Evolutionary conservation across 1,140 invertebrate species (phyloP).

Genomic region (Drosophila sturtevanti): DNA sequence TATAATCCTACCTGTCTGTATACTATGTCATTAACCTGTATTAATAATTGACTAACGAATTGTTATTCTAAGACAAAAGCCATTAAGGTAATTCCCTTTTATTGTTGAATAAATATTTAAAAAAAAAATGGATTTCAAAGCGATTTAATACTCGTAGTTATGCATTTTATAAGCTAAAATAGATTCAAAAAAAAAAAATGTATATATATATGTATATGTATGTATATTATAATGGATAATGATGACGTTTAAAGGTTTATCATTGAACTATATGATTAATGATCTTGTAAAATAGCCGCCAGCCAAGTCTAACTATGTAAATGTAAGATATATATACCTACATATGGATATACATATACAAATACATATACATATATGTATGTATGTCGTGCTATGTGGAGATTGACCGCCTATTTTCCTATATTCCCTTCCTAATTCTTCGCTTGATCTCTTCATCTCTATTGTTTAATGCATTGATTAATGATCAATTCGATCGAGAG

Average conservation of each 20-base stretch:
- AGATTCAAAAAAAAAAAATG: background rate
- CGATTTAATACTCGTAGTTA: background rate
- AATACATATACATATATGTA: background rate
- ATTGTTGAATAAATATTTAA: background rate
- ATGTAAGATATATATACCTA: background rate
- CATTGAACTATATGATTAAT: conserved; percentile 1
- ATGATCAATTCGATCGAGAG: background rate
- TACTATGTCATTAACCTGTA: too few relatives aligned
- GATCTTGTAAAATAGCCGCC: background rate
- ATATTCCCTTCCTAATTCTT: background rate
- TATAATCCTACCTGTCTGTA: too few relatives aligned
- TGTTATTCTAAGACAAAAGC: too few relatives aligned
- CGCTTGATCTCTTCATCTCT: conserved; percentile 7
- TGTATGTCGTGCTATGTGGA: background rate
- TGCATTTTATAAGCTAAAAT: background rate
- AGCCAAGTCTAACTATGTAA: background rate
- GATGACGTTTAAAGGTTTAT: background rate
- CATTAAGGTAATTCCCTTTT: background rate
- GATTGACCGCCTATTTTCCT: background rate
- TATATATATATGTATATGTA: too few relatives aligned
- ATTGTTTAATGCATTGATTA: conserved; percentile 7
- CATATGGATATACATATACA: too few relatives aligned
- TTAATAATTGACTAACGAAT: too few relatives aligned
- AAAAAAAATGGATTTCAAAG: too few relatives aligned
- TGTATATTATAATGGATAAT: background rate